A percentile compares a stretch with the other conserved stretches of the same genome.
These are phyloP conservation scores for Ophion costatus DNA, from an alignment of 2,888 invertebrate genomes.

Conservation along the genomic window DNA sequence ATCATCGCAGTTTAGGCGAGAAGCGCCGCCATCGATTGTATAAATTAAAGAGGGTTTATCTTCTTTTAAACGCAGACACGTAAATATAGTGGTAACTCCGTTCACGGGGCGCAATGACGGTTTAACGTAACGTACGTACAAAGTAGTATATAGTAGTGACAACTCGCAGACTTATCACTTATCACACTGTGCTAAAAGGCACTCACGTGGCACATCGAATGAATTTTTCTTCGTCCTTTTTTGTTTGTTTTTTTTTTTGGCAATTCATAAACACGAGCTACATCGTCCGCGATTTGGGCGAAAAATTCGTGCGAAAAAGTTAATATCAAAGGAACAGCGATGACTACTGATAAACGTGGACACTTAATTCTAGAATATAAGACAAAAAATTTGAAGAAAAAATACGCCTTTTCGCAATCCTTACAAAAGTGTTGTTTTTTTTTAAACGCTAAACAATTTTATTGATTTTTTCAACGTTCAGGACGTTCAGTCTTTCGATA, in stretches of 20 bases:
- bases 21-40: slow-evolving; percentile 28
- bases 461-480: slow-evolving; percentile 31
- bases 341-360: not conserved
- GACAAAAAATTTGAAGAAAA: slow-evolving; percentile 26
- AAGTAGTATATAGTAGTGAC: slow-evolving; percentile 47
- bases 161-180: slow-evolving; percentile 55
- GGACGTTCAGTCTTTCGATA: slow-evolving; percentile 50
- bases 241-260: slow-evolving; percentile 20
- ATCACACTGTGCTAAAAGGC: slow-evolving; percentile 67
- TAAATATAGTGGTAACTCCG: slow-evolving; percentile 67
- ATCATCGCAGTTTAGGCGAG: slow-evolving; percentile 33
- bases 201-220: slow-evolving; percentile 65
- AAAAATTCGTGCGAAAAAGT: slow-evolving; percentile 6
- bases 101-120: slow-evolving; percentile 46
- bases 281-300: not conserved
- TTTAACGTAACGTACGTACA: slow-evolving; percentile 52
- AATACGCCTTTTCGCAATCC: slow-evolving; percentile 21
- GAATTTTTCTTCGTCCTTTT: slow-evolving; percentile 30
- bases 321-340: slow-evolving; percentile 7
- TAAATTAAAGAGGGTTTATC: slow-evolving; percentile 41
- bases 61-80: slow-evolving; percentile 57
- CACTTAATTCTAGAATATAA: slow-evolving; percentile 21
- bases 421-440: slow-evolving; percentile 15
- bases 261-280: slow-evolving; percentile 5
- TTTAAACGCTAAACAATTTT: slow-evolving; percentile 19